Conservation (phyloP, 2,113 vertebrate species). For the Phodopus roborovskii region DNA sequence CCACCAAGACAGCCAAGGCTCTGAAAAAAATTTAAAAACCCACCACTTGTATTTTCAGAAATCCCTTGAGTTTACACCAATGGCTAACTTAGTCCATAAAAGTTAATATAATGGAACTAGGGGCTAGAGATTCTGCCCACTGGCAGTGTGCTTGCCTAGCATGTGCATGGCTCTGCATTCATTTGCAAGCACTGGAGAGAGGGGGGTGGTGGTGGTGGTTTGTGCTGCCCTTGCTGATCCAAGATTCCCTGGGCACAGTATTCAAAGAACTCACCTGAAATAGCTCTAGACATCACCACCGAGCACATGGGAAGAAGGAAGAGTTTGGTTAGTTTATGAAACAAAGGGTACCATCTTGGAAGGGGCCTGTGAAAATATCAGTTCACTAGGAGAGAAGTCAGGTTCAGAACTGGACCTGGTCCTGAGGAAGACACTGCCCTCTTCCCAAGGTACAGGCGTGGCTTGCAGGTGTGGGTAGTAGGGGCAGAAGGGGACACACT, state of each 20-base stretch:
- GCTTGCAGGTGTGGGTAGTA: not conserved
- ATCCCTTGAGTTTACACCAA: not conserved
- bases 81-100: not conserved
- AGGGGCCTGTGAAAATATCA: not conserved
- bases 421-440: conserved; percentile 52
- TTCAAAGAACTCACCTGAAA: accelerated
- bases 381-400: not conserved
- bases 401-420: conserved; percentile 5
- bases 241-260: not conserved
- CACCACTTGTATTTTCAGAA: not conserved
- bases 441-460: not conserved
- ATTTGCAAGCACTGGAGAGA: not conserved
- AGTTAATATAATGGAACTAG: not conserved
- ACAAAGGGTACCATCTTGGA: not conserved
- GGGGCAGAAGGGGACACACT: accelerated
- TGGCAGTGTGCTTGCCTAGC: not conserved
- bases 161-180: not conserved
- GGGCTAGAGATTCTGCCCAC: not conserved
- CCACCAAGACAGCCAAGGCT: not conserved
- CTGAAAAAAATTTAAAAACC: not conserved
- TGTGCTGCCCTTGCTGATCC: not conserved
- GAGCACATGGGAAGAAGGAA: not conserved
- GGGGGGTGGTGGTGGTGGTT: not conserved
- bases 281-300: not conserved
- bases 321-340: not conserved